Conservation (phyloP, 2,797 vertebrate species). For the Knipowitschia caucasica region DNA sequence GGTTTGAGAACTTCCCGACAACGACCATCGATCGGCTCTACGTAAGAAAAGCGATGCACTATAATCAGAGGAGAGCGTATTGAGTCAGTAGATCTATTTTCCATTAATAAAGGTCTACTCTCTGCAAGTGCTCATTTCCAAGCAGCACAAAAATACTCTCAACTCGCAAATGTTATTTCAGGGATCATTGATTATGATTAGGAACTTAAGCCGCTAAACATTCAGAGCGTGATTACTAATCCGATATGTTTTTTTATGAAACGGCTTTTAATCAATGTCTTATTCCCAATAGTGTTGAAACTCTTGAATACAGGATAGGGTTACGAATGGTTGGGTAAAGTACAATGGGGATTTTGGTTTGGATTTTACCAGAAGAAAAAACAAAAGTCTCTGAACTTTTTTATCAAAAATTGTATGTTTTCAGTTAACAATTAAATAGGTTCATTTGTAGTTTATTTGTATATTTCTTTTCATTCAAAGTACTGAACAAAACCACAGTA, state of each 20-base stretch:
- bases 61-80: conserved; percentile 10
- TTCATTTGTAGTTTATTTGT: too few species aligned
- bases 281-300: neutral
- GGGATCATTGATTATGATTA: neutral
- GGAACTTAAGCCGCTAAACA: neutral
- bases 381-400: too few species aligned
- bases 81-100: conserved; percentile 6
- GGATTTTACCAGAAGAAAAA: too few species aligned
- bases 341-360: neutral
- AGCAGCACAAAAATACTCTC: neutral
- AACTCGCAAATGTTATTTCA: neutral
- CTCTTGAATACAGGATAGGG: too few species aligned
- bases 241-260: neutral
- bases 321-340: too few species aligned
- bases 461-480: too few species aligned
- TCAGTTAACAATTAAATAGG: too few species aligned
- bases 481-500: too few species aligned
- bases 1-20: conserved; percentile 2
- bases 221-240: neutral
- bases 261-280: neutral
- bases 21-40: neutral
- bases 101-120: conserved; percentile 8
- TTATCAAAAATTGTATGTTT: too few species aligned
- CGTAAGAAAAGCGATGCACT: neutral
- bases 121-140: conserved; percentile 2